phyloP scores from a whole-genome alignment of 2,888 invertebrate species.

The Tipula confusa region DNA sequence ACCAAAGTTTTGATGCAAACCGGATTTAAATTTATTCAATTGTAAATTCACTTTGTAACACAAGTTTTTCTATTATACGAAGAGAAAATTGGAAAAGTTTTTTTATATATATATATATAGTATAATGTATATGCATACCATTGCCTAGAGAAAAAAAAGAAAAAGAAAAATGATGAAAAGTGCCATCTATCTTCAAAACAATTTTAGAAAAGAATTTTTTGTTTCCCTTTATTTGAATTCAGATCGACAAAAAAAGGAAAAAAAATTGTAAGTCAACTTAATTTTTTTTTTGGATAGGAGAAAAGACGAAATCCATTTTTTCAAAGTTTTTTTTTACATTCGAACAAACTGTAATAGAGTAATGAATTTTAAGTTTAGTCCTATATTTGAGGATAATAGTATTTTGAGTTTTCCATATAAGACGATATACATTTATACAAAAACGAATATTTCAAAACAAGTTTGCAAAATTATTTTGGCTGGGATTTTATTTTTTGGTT shows the following conservation, averaged over 20 bases:
- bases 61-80: neutral
- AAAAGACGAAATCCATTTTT: neutral
- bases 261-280: neutral
- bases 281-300: neutral
- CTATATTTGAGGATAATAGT: neutral
- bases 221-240: neutral
- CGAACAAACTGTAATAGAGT: neutral
- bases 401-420: neutral
- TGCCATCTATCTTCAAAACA: slow-evolving; percentile 9
- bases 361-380: neutral
- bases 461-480: too few species aligned
- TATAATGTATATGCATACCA: neutral
- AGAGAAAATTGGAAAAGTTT: slow-evolving; percentile 7
- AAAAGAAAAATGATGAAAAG: neutral
- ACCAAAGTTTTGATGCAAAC: neutral
- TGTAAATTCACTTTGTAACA: neutral
- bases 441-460: too few species aligned
- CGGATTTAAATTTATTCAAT: slow-evolving; percentile 14
- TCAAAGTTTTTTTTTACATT: neutral
- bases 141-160: neutral
- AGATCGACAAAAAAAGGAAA: neutral
- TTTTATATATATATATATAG: neutral
- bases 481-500: too few species aligned
- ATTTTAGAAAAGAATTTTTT: neutral
- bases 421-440: too few species aligned